Conservation (phyloP, 2,888 invertebrate species). For the Galerucella calmariensis region DNA sequence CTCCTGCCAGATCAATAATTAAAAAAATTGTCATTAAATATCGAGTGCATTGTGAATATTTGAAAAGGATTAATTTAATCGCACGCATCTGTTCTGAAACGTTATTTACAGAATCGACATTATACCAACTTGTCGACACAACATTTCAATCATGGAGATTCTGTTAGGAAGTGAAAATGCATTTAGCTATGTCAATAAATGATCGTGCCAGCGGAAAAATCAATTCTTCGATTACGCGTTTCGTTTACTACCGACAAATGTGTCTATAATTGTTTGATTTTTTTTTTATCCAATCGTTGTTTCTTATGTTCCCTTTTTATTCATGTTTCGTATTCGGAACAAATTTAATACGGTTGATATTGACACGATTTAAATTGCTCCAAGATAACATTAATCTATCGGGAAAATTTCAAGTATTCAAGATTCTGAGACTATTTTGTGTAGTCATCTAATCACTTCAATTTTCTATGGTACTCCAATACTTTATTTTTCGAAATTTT, state of each 20-base stretch:
- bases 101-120: constrained; percentile 34
- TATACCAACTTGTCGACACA: constrained; percentile 49
- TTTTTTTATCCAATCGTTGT: background rate
- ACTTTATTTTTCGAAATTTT: too few relatives aligned
- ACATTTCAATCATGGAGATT: constrained; percentile 51
- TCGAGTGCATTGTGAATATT: constrained; percentile 1
- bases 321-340: background rate
- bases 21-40: background rate
- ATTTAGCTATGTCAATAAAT: constrained; percentile 48
- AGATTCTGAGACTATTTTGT: too few relatives aligned
- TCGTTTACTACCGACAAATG: constrained; percentile 3
- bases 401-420: background rate
- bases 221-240: constrained; percentile 4
- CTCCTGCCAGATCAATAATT: too few relatives aligned
- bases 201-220: constrained; percentile 35
- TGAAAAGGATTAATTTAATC: constrained; percentile 51
- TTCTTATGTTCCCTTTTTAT: background rate
- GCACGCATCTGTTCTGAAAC: constrained; percentile 50
- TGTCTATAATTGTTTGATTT: constrained; percentile 1
- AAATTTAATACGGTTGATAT: background rate
- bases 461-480: too few relatives aligned
- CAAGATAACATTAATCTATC: background rate
- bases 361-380: background rate
- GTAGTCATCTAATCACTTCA: too few relatives aligned
- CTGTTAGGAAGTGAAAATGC: constrained; percentile 46